phyloP scores from a whole-genome alignment of 2,888 invertebrate genomes.

The Zaprionus obscuricornis region DNA sequence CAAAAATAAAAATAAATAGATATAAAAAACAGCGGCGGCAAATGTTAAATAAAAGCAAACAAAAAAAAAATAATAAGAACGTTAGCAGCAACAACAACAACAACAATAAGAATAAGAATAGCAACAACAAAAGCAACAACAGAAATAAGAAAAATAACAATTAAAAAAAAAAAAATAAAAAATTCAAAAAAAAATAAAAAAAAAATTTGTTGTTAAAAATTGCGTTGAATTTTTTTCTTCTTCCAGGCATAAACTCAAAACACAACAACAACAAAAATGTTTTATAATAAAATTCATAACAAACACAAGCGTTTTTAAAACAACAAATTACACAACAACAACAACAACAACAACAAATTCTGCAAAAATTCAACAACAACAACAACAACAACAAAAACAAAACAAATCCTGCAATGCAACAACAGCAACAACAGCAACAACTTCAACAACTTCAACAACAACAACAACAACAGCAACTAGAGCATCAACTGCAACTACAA shows the following conservation, averaged over 20 bases:
- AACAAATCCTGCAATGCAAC: too few species aligned
- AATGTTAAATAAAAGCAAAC: slow-evolving; percentile 1
- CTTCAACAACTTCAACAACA: slow-evolving; percentile 16
- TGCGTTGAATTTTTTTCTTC: slow-evolving; percentile 10
- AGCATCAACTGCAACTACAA: not conserved
- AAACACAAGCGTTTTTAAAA: slow-evolving; percentile 60
- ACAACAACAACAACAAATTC: slow-evolving; percentile 32
- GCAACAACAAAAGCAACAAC: slow-evolving; percentile 11
- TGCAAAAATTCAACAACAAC: slow-evolving; percentile 29
- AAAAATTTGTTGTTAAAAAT: slow-evolving; percentile 8
- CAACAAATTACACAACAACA: slow-evolving; percentile 29
- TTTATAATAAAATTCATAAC: slow-evolving; percentile 56
- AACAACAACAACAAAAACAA: slow-evolving; percentile 8
- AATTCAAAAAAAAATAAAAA: not conserved
- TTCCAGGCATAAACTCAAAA: slow-evolving; percentile 74
- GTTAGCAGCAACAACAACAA: slow-evolving; percentile 6
- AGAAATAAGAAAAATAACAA: slow-evolving; percentile 5
- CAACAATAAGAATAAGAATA: not conserved
- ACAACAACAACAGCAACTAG: slow-evolving; percentile 9
- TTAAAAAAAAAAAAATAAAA: not conserved
- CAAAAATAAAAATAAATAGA: too few species aligned
- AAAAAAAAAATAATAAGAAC: too few species aligned
- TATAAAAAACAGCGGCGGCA: slow-evolving; percentile 1
- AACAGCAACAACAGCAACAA: slow-evolving; percentile 3
- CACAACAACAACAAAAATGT: slow-evolving; percentile 62